These are phyloP conservation scores for Xerus inauris DNA, from an alignment of 2,113 vertebrate genomes.

Conservation along the genomic window DNA sequence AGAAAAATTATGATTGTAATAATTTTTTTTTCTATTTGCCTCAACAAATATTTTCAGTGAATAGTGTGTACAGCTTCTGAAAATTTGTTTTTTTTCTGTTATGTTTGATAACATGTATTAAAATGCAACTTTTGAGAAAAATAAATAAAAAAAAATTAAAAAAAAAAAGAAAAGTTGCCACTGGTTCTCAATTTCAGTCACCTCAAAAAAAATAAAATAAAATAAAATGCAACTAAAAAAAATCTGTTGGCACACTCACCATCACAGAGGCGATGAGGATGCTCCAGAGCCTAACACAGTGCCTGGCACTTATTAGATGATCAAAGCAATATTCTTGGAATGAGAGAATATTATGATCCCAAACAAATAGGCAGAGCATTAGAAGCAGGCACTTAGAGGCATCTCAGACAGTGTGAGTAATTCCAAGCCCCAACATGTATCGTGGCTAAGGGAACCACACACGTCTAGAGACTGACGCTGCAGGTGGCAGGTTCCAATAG, in stretches of 20 bases:
- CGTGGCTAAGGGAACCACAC: background rate
- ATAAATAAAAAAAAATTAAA: no score
- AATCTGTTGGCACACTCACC: background rate
- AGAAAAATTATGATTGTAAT: no score
- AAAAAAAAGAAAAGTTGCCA: no score
- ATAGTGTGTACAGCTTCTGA: no score
- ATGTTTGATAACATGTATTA: no score
- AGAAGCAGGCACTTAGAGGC: background rate
- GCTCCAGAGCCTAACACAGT: background rate
- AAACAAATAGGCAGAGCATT: background rate
- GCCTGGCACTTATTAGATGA: background rate
- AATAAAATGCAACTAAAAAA: no score
- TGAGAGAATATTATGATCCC: background rate
- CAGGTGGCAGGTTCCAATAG: background rate
- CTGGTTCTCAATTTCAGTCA: no score
- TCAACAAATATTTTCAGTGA: no score
- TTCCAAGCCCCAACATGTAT: background rate
- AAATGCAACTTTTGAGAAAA: no score
- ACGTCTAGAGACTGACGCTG: background rate
- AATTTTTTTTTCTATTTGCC: no score
- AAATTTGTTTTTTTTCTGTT: no score
- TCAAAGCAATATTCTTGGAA: constrained; percentile 17
- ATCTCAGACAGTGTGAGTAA: background rate
- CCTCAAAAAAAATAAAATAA: no score
- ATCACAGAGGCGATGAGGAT: background rate